Conservation (phyloP, 2,888 invertebrate genomes). For the Dicyrtomina minuta region DNA sequence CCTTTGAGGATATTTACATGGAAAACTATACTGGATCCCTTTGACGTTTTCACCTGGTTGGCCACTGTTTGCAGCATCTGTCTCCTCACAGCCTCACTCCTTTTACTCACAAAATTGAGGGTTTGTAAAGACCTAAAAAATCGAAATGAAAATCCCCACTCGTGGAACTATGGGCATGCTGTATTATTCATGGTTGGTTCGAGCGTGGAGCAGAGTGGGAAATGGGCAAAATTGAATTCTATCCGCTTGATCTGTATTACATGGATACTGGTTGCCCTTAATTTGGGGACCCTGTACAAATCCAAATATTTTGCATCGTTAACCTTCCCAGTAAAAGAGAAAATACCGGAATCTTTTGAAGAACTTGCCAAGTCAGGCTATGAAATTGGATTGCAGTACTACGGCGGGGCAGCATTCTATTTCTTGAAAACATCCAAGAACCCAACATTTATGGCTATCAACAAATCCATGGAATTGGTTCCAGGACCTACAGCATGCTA, state of each 20-base stretch:
- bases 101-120: not conserved
- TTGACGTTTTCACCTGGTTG: not conserved
- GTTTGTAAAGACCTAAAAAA: not conserved
- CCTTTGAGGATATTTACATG: not conserved
- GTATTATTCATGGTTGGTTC: not conserved
- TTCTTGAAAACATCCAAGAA: slow-evolving; percentile 7
- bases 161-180: not conserved
- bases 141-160: no score
- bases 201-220: slow-evolving; percentile 5
- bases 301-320: slow-evolving; percentile 4
- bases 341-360: slow-evolving; percentile 3
- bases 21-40: slow-evolving; percentile 9
- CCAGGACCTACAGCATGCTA: not conserved
- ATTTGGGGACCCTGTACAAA: slow-evolving; percentile 10
- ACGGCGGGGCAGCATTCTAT: no score
- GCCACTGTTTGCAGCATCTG: not conserved
- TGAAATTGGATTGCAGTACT: no score
- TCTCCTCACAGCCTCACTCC: not conserved
- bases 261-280: slow-evolving; percentile 5
- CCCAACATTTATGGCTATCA: not conserved
- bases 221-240: not conserved
- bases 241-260: not conserved
- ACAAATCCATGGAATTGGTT: not conserved
- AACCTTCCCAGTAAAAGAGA: slow-evolving; percentile 5
- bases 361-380: slow-evolving; percentile 5